A percentile compares a stretch with the other conserved stretches of the same genome.
Evolutionary conservation across 2,888 invertebrate genomes (phyloP).

Genomic region (Papilio protenor): DNA sequence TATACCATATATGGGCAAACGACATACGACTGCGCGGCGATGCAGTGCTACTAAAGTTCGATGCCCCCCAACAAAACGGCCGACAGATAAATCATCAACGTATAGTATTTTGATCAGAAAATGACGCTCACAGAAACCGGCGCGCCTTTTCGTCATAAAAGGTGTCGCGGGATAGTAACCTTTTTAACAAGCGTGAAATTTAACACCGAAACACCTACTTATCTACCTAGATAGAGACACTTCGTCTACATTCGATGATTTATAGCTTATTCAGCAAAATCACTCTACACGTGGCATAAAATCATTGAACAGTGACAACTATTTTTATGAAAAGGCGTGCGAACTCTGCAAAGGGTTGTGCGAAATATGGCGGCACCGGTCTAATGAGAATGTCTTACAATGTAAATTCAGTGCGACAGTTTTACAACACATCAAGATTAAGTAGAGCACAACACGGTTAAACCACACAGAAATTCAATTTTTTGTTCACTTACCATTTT

Average conservation of each 20-base stretch:
- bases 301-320: constrained; percentile 81
- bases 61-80: constrained; percentile 67
- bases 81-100: constrained; percentile 60
- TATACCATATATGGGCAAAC: constrained; percentile 82
- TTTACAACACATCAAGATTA: constrained; percentile 57
- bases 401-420: constrained; percentile 64
- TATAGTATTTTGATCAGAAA: constrained; percentile 46
- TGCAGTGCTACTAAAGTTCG: constrained; percentile 75
- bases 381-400: constrained; percentile 60
- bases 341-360: constrained; percentile 76
- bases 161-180: constrained; percentile 76
- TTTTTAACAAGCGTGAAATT: constrained; percentile 79
- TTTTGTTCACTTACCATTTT: constrained; percentile 82
- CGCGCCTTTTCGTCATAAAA: constrained; percentile 70
- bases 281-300: constrained; percentile 81
- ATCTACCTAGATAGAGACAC: constrained; percentile 33
- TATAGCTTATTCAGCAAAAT: constrained; percentile 55
- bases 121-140: constrained; percentile 49
- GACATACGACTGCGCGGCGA: constrained; percentile 80
- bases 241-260: constrained; percentile 48
- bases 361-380: constrained; percentile 85
- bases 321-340: constrained; percentile 80
- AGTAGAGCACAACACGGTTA: constrained; percentile 65
- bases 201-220: constrained; percentile 68
- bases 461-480: constrained; percentile 71